These are phyloP conservation scores for Dioctria linearis DNA, from an alignment of 2,888 invertebrate species.

Conservation along the genomic window DNA sequence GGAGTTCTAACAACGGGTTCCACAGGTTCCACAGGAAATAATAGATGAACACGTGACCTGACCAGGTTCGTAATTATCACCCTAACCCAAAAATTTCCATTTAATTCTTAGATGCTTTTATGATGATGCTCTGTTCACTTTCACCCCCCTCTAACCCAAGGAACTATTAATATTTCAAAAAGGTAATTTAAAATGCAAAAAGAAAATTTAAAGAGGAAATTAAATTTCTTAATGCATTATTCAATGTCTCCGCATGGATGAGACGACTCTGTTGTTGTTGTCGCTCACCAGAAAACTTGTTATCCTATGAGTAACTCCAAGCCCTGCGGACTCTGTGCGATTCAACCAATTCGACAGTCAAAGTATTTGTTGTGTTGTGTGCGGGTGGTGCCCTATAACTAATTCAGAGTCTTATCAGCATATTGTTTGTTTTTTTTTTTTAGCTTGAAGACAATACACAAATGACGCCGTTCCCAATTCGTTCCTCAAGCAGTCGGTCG, in stretches of 20 bases:
- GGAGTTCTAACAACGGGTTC: neutral
- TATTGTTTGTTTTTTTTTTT: neutral
- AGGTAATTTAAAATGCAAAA: slow-evolving; percentile 16
- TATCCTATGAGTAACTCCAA: too few species aligned
- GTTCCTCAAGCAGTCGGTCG: neutral
- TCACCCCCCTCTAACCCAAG: neutral
- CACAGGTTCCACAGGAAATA: neutral
- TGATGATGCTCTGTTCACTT: slow-evolving; percentile 5
- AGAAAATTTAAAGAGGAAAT: slow-evolving; percentile 22
- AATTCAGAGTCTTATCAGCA: slow-evolving; percentile 34
- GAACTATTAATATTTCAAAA: slow-evolving; percentile 7
- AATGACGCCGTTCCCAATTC: neutral
- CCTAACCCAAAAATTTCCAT: slow-evolving; percentile 2
- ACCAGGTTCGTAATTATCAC: neutral
- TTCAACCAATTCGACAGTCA: neutral
- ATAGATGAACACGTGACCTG: slow-evolving; percentile 27
- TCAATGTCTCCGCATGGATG: neutral
- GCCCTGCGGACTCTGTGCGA: neutral
- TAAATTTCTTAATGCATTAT: slow-evolving; percentile 41
- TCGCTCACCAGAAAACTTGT: slow-evolving; percentile 13
- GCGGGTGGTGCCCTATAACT: neutral
- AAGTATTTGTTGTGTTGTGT: neutral
- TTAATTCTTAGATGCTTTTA: neutral
- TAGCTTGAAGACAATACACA: neutral
- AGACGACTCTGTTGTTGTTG: slow-evolving; percentile 6